A percentile compares a stretch with the other conserved stretches of the same genome.
Evolutionary conservation across 2,797 vertebrate species (phyloP).

Genomic region (Neomorphus geoffroyi): DNA sequence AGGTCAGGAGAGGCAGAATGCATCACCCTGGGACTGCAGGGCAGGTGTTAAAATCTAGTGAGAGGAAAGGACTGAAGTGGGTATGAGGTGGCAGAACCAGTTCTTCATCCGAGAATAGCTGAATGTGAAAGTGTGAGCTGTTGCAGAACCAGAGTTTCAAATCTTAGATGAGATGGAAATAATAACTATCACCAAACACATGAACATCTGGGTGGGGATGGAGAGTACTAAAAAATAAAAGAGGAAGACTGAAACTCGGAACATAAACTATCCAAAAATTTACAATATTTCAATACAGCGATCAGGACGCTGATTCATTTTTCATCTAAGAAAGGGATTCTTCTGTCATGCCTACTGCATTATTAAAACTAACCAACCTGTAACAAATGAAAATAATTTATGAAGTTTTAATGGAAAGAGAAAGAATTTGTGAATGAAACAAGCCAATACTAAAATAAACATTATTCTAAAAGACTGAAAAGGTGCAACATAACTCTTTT

Average conservation of each 20-base stretch:
- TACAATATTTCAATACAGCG: neutral
- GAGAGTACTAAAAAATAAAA: neutral
- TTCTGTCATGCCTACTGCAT: neutral
- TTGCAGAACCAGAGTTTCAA: neutral
- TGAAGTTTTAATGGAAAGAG: neutral
- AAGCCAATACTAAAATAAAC: neutral
- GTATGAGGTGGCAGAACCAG: neutral
- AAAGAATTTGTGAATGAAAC: neutral
- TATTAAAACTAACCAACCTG: neutral
- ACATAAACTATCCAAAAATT: neutral
- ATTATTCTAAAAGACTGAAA: neutral
- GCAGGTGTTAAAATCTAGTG: neutral
- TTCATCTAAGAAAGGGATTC: neutral
- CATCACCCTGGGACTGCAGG: too few species aligned
- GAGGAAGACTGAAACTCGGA: neutral
- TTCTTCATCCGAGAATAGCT: neutral
- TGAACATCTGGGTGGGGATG: neutral
- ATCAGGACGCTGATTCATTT: neutral
- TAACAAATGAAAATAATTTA: neutral
- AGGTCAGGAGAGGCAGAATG: fast-evolving
- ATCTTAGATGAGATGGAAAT: neutral
- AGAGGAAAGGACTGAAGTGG: neutral
- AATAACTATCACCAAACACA: neutral
- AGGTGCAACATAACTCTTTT: neutral
- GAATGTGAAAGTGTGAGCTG: neutral